phyloP scores from a whole-genome alignment of 2,888 invertebrate species.

The Nasonia oneida region DNA sequence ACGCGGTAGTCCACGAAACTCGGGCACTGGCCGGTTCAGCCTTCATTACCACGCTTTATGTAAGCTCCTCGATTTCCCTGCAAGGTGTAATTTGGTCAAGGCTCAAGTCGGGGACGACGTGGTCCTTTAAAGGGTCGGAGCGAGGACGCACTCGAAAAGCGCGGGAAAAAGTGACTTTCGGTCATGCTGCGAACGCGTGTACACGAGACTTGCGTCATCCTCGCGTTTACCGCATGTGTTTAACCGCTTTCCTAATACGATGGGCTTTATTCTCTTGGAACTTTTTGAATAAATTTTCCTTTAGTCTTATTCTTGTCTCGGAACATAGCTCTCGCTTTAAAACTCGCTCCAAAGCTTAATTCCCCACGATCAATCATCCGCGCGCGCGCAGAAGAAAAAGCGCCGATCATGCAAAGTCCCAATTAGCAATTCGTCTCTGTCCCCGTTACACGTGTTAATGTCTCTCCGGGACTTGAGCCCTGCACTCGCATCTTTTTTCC shows the following conservation, averaged over 20 bases:
- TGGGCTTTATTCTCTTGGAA: neutral
- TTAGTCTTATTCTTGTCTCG: neutral
- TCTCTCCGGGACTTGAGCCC: neutral
- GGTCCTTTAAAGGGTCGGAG: conserved; percentile 58
- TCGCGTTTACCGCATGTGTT: neutral
- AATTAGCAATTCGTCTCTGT: conserved; percentile 28
- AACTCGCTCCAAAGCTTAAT: neutral
- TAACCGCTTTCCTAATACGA: neutral
- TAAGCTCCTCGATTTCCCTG: conserved; percentile 49
- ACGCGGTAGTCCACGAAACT: conserved; percentile 2
- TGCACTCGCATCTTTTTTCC: neutral
- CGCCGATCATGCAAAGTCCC: conserved; percentile 11
- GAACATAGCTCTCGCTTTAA: neutral
- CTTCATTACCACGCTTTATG: conserved; percentile 36
- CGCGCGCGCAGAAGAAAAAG: neutral
- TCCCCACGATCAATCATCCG: neutral
- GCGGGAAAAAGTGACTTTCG: conserved; percentile 1
- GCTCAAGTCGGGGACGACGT: conserved; percentile 67
- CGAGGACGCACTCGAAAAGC: conserved; percentile 40
- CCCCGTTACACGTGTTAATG: conserved; percentile 24
- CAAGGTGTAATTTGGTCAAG: conserved; percentile 71
- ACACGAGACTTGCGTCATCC: conserved; percentile 37
- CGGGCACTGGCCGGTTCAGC: conserved; percentile 13
- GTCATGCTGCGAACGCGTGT: neutral
- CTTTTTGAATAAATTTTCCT: neutral